A percentile compares a stretch with the other conserved stretches of the same genome.
These are phyloP conservation scores for Serinus canaria DNA, from an alignment of 2,113 vertebrate genomes.

Conservation along the genomic window DNA sequence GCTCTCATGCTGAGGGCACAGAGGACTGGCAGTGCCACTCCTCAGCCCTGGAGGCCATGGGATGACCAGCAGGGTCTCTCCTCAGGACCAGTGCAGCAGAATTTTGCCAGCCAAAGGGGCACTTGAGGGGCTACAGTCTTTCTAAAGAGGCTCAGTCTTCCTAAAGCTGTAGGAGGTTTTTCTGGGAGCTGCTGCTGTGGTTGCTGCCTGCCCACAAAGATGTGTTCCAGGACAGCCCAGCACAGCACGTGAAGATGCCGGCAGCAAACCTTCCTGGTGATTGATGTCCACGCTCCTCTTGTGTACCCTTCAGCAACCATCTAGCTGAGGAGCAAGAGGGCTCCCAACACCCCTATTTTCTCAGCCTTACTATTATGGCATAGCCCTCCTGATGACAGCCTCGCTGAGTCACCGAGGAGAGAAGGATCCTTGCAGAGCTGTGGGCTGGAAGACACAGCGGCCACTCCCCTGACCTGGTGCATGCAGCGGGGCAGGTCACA, in stretches of 20 bases:
- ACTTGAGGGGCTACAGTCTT: not conserved
- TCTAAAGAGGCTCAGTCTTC: not conserved
- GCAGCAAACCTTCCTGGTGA: not conserved
- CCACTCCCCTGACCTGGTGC: accelerated
- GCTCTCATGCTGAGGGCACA: not conserved
- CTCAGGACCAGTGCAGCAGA: not conserved
- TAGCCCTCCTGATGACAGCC: not conserved
- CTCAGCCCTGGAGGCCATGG: not conserved
- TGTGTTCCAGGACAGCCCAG: not conserved
- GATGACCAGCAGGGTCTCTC: not conserved
- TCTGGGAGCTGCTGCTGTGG: not conserved
- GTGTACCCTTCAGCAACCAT: not conserved
- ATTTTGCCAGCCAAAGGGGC: not conserved
- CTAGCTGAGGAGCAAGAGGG: not conserved
- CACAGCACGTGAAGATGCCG: accelerated
- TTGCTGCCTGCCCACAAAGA: accelerated
- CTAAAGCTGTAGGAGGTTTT: not conserved
- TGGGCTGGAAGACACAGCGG: not conserved
- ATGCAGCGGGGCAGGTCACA: not conserved
- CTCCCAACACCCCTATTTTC: not conserved
- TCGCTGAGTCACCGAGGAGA: not conserved
- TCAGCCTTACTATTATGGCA: not conserved
- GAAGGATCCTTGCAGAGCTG: not conserved
- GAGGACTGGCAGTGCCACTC: accelerated
- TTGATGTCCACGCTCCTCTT: accelerated